Percentiles rank a stretch among this genome's conserved stretches.
Conservation (phyloP, 2,888 invertebrate species). For the Mythimna impura region DNA sequence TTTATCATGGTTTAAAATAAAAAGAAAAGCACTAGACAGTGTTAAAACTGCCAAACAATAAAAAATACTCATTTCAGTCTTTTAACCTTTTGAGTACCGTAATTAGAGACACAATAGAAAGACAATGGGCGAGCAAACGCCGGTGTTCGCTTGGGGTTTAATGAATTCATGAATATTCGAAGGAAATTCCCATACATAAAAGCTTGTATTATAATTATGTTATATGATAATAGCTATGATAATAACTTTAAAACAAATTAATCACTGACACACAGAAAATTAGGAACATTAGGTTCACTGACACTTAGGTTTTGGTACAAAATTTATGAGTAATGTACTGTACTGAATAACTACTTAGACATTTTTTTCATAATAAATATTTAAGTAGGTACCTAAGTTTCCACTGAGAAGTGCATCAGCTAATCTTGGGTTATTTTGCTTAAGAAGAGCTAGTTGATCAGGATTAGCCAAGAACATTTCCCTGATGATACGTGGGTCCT, state of each 20-base stretch:
- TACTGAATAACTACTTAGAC: background rate
- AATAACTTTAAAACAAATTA: slow-evolving; percentile 2
- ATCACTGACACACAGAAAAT: slow-evolving; percentile 2
- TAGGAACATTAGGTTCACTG: slow-evolving; percentile 27
- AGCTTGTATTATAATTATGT: background rate
- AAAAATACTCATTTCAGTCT: background rate
- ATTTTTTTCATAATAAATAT: background rate
- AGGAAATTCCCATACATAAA: background rate
- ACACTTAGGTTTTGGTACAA: background rate
- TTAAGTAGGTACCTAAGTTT: slow-evolving; percentile 91
- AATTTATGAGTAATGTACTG: background rate
- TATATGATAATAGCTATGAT: background rate
- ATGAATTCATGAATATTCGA: slow-evolving; percentile 1
- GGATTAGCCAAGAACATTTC: slow-evolving; percentile 97
- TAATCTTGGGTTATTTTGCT: slow-evolving; percentile 97
- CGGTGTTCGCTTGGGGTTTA: too few species aligned
- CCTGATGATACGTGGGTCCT: slow-evolving; percentile 95
- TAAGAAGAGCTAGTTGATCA: slow-evolving; percentile 96
- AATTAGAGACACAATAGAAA: too few species aligned
- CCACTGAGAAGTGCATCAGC: slow-evolving; percentile 97
- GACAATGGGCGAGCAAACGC: too few species aligned
- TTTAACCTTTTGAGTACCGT: too few species aligned
- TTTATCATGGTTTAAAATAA: background rate
- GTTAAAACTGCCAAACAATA: background rate
- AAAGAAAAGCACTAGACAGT: slow-evolving; percentile 4